Base-by-base conservation (phyloP, 1,140 invertebrate genomes). In the Philopotamus ludificatus region DNA sequence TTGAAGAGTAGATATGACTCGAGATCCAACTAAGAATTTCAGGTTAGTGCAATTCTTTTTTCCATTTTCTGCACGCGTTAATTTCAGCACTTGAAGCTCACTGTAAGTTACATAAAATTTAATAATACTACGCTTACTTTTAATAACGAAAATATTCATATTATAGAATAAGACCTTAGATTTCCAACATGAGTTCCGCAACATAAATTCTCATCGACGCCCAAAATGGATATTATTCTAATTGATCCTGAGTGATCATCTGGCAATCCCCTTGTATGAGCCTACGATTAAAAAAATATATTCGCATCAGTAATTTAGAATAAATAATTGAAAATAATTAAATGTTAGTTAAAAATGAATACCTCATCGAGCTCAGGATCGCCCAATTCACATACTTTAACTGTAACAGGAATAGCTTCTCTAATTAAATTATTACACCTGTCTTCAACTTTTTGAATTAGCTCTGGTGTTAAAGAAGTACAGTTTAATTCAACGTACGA, bases 181-280 rank as follows among this genome's bases (percentile, higher is more conserved):
- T 90, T 92, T 1, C 81, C 82, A 1, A 93, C 89, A 78, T 94
- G 92, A 0, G 92, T 94, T 18, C 92, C 92, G 79, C 92, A 94
- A 75, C 92, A 94, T 83, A 93, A 86, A 72, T 91, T 92, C 28
- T 83, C 82, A 67, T 93, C 91, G 44, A 93, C 74, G 39, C 83
- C 83, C 41, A 83, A 81, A 62, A 90, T 91, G 28, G 81, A 84
- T n/a, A 93, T 84, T 3, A 93, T 85, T 54, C 91, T 76, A 3
- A 92, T 86, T 26, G 84, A 82, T 0, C 89, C 89, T 66, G 78
- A 80, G 70, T 89, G 88, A 73, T 93, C 90, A 57, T 87, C 87
- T 3, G 91, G 91, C 28, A 93, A 75, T 2, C 89, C 89, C 67
- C 89, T 76, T 21, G 84, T 84, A 61, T 84, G 79, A 1, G 80